Percentiles rank a stretch among this genome's conserved stretches.
Evolutionary conservation across 2,888 invertebrate genomes (phyloP).

Genomic region (Spilosoma lubricipeda): DNA sequence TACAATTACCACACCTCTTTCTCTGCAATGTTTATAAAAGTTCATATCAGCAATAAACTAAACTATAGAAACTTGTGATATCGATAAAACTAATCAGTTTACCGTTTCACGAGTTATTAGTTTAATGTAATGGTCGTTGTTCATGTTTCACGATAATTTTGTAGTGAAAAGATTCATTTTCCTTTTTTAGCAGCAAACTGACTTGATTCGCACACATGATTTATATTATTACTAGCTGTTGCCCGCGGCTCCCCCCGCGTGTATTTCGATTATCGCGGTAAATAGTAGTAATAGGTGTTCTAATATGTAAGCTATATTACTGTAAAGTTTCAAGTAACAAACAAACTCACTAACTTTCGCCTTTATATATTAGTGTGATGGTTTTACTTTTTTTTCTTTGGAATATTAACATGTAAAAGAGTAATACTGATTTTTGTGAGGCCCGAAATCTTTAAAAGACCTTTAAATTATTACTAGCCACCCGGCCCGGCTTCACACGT

Average conservation of each 20-base stretch:
- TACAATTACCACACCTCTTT: slow-evolving; percentile 16
- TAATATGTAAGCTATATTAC: too few species aligned
- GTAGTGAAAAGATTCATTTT: slow-evolving; percentile 29
- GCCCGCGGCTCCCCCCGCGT: too few species aligned
- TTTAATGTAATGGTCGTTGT: slow-evolving; percentile 26
- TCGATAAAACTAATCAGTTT: slow-evolving; percentile 35
- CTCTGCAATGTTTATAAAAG: neutral
- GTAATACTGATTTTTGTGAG: too few species aligned
- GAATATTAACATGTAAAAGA: neutral
- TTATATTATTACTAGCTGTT: too few species aligned
- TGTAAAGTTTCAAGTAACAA: too few species aligned
- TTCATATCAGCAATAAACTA: slow-evolving; percentile 23
- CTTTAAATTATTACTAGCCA: too few species aligned
- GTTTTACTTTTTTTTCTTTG: neutral
- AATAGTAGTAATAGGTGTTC: too few species aligned
- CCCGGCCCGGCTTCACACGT: too few species aligned
- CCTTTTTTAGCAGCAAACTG: slow-evolving; percentile 32
- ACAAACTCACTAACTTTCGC: too few species aligned
- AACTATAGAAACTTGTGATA: slow-evolving; percentile 27
- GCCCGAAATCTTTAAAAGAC: too few species aligned
- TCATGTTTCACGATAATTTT: slow-evolving; percentile 46
- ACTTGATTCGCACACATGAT: slow-evolving; percentile 35
- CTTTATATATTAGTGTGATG: too few species aligned
- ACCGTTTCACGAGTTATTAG: slow-evolving; percentile 38
- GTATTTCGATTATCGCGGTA: too few species aligned